Evolutionary conservation across 2,888 invertebrate species (phyloP), one percentile per base, ranked within the genome.

Genomic region (Syritta pipiens): DNA sequence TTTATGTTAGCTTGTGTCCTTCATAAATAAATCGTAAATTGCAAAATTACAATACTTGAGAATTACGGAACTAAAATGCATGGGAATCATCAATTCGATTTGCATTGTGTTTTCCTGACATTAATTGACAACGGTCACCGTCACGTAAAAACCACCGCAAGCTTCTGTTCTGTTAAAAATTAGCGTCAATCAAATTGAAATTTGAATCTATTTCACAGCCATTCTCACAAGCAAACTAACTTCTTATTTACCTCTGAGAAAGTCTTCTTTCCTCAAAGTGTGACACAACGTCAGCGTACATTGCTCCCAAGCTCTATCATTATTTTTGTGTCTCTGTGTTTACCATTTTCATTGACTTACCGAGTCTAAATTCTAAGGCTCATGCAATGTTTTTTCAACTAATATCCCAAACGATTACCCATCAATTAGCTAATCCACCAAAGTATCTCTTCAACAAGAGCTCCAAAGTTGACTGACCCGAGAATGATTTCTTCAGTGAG

Each of bases 341-440:
- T 48, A 49, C 42, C 40, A 49, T 49, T 42, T 40, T 40, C 48
- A 68, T 68, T 68, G 30, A 17, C 49, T n/a, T 9, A 10, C 22
- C 20, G 14, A 9, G 4, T 12, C 30, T 37, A 40, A 48, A 30
- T 19, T 24, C 46, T 9, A 28, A 37, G 20, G 14, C 37, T 10
- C 22, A 17, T 20, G 7, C 19, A 49, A 42, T 59, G 24, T 59
- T 67, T 59, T 24, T 30, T n/a, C 57, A 57, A 32, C 24, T 59
- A 40, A 68, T 68, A 26, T 24, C 55, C 19, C 46, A 40, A 35
- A 26, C 55, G 12, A 46, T 68, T 57, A 48, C 30, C 32, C 37
- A 46, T 48, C 37, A 68, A 59, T 59, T 59, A 59, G 32, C 57
- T 68, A 68, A 57, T 48, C 49, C 48, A 42, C 10, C 32, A 42